Base-by-base conservation (phyloP, 1,140 invertebrate genomes). In the Hyphantria cunea region DNA sequence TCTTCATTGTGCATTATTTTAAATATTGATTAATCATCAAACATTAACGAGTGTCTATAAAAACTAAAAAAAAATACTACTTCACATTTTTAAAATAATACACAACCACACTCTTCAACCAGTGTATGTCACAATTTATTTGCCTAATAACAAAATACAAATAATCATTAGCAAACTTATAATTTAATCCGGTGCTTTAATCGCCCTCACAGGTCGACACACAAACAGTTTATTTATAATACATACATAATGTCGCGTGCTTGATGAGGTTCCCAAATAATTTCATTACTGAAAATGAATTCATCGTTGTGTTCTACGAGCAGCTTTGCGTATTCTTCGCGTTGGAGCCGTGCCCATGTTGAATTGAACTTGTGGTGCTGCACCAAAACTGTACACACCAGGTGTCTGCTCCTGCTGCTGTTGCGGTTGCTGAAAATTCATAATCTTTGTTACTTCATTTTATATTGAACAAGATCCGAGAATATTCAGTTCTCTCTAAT, bases 71-170 rank as follows among this genome's bases (percentile, higher is more conserved):
- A 7, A 44, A 44, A n/a, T 12, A 44, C 7, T 12, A n/a, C 9
- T 13, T n/a, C 0, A n/a, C 7, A 39, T 3, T n/a, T 7, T n/a
- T 44, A 44, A 44, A 44, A 44, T 13, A 44, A 44, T 13, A 44
- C 41, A n/a, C 12, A 44, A 44, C n/a, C 12, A 44, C 41, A 44
- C 41, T 9, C 41, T 13, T n/a, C 6, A 44, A 44, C 41, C 6
- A 44, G 41, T n/a, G n/a, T 44, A 9, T 44, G n/a, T 12, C n/a
- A 44, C 41, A 44, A n/a, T 44, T 44, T 44, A 44, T 44, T 44
- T 12, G n/a, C 17, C 17, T 25, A 25, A n/a, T n/a, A n/a, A 12
- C 41, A 2, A 44, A 7, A 44, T n/a, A 44, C 6, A 13, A 44
- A 13, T 12, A n/a, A 13, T 12, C n/a, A 44, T 44, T 13, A 7